Evolutionary conservation across 2,888 invertebrate species (phyloP), one percentile per base, ranked within the genome.

Genomic region (Eilema griseolum): DNA sequence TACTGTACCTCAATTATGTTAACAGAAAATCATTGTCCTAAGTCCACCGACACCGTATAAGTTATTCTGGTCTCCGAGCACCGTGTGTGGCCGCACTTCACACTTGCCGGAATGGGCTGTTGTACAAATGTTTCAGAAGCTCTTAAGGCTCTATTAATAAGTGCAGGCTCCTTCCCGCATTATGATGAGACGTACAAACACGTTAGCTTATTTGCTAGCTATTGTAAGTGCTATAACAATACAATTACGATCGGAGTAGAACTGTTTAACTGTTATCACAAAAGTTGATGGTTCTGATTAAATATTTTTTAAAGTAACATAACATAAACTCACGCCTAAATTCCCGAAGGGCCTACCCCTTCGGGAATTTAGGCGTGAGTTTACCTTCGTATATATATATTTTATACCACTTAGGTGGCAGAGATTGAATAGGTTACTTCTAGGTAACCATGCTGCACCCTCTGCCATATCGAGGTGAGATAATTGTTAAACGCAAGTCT

Each of bases 11-110:
- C 11, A 37, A 37, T 37, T 37, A 37, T 37, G 10, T 3, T 11
- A 14, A 41, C 41, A 41, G 14, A 41, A 16, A 24, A 23, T 57
- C 14, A 7, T 3, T 24, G 4, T 24, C 28, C 7, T 12, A 24
- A 14, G 16, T 20, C n/a, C n/a, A 16, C 11, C 12, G 24, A 26
- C 20, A 37, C 37, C 20, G n/a, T 61, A 23, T 61, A 31, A 8
- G 60, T 60, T 24, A 60, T 60, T 28, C 60, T 31, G 31, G 10
- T 62, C 26, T 56, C 14, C 66, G 64, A 65, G 72, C 87, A 76
- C 70, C 77, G 84, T 86, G 87, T 87, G 87, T 87, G 87, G 87
- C 75, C 85, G 72, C 78, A 80, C 80, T 84, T 86, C 82, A 86
- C 86, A 86, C 86, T 82, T 81, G 73, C 74, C 72, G 68, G 73